Conservation (phyloP, 2,888 invertebrate species). For the Yponomeuta plumbellus region DNA sequence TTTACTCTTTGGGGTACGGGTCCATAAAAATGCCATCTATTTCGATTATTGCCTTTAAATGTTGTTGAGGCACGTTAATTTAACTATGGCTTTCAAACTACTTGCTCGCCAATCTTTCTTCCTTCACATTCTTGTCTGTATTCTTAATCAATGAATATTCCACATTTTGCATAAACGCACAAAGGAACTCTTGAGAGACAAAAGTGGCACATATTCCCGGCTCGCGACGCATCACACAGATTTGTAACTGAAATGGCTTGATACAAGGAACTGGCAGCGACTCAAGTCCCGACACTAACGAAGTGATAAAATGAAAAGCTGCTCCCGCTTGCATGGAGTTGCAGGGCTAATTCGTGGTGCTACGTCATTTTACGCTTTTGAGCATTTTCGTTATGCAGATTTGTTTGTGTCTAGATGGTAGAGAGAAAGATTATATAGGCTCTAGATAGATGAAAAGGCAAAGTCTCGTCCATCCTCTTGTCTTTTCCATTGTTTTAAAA, state of each 20-base stretch:
- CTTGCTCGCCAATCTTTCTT: too few relatives aligned
- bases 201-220: not conserved
- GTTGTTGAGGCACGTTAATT: too few relatives aligned
- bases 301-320: constrained; percentile 1
- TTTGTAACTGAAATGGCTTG: not conserved
- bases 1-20: too few relatives aligned
- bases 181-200: not conserved
- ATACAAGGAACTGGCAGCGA: not conserved
- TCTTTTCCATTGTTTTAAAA: too few relatives aligned
- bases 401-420: not conserved
- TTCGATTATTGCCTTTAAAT: too few relatives aligned
- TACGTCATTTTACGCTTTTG: not conserved
- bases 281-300: not conserved
- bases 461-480: too few relatives aligned
- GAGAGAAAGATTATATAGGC: not conserved
- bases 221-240: not conserved
- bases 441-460: too few relatives aligned
- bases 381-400: not conserved
- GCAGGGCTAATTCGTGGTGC: not conserved
- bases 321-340: not conserved
- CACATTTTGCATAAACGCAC: too few relatives aligned
- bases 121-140: too few relatives aligned
- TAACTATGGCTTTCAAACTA: too few relatives aligned
- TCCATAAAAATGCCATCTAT: too few relatives aligned
- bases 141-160: too few relatives aligned